Conservation (phyloP, 1,140 invertebrate species). For the Camponotus vicinus region DNA sequence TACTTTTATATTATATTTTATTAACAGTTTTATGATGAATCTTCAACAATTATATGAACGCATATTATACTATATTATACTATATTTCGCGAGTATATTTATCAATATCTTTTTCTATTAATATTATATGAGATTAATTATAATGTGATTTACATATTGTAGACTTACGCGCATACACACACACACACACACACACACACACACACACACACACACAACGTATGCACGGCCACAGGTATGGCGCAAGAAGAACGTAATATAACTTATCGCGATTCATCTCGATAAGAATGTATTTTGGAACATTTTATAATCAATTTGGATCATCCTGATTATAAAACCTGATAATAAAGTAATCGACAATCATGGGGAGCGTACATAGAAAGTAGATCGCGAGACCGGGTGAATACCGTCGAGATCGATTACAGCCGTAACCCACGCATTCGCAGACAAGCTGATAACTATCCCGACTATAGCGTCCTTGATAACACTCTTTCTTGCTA, state of each 20-base stretch:
- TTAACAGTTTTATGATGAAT: background rate
- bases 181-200: background rate
- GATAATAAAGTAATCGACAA: conserved; percentile 23
- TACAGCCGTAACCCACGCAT: conserved; percentile 72
- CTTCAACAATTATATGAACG: background rate
- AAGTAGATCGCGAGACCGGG: background rate
- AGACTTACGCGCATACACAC: background rate
- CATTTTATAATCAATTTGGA: background rate
- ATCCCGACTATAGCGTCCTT: conserved; percentile 71
- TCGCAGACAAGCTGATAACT: conserved; percentile 77
- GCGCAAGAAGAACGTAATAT: background rate
- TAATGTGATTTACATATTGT: background rate
- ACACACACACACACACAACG: background rate
- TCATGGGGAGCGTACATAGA: conserved; percentile 24
- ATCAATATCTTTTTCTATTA: background rate
- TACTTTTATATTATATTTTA: background rate
- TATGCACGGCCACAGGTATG: too few species aligned
- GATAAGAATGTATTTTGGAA: background rate
- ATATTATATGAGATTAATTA: background rate
- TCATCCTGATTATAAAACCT: background rate
- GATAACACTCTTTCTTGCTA: conserved; percentile 68
- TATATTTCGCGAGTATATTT: too few species aligned
- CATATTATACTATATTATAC: conserved; percentile 1
- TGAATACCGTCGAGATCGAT: conserved; percentile 58
- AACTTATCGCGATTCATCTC: background rate